These are phyloP conservation scores for Pantherophis alleghaniensis DNA, from an alignment of 2,797 vertebrate genomes.

Conservation along the genomic window DNA sequence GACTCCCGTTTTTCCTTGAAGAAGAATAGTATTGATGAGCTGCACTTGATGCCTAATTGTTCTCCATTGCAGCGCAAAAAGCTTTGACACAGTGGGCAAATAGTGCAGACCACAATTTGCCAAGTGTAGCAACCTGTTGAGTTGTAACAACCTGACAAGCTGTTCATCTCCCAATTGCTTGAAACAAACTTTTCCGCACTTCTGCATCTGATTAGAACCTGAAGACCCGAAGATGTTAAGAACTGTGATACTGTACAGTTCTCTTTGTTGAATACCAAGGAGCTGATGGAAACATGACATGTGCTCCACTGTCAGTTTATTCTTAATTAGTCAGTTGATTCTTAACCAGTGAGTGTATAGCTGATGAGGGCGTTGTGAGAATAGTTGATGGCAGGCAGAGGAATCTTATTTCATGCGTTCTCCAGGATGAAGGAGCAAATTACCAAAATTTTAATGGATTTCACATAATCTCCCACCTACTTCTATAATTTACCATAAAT, in stretches of 20 bases:
- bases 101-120: not conserved
- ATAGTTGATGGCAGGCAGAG: too few species aligned
- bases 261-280: too few species aligned
- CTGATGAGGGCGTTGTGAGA: not conserved
- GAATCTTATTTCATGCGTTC: not conserved
- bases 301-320: not conserved
- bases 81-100: not conserved
- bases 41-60: not conserved
- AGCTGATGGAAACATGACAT: not conserved
- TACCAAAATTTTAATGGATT: not conserved
- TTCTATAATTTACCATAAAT: not conserved
- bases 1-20: not conserved
- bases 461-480: not conserved
- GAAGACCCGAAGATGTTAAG: not conserved
- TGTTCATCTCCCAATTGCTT: not conserved
- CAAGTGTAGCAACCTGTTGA: not conserved
- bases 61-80: not conserved
- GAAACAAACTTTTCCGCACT: not conserved
- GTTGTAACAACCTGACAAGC: not conserved
- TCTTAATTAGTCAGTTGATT: not conserved
- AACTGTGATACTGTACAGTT: not conserved
- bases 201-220: not conserved
- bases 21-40: not conserved
- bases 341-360: not conserved
- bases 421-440: not conserved